phyloP scores from a whole-genome alignment of 1,140 invertebrate genomes.

The Platyscapa corneri region DNA sequence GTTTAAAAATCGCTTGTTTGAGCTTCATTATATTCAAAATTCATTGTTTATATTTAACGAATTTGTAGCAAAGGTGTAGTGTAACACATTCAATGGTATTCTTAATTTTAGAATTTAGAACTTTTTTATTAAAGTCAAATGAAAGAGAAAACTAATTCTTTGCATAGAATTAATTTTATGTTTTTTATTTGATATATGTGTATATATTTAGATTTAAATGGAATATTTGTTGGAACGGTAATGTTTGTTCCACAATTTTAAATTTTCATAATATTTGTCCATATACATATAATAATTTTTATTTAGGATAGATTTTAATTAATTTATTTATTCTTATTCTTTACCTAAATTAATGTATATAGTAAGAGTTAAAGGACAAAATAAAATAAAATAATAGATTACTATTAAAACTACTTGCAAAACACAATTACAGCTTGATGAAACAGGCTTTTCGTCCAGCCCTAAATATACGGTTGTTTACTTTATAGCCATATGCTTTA shows the following conservation, averaged over 20 bases:
- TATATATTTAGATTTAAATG: no score
- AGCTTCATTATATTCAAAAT: slow-evolving; percentile 43
- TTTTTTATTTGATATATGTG: no score
- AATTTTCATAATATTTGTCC: not conserved
- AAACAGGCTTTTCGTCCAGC: slow-evolving; percentile 3
- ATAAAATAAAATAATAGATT: not conserved
- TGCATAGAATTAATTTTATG: no score
- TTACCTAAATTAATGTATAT: not conserved
- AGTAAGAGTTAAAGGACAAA: not conserved
- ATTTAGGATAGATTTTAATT: not conserved
- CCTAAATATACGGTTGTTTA: not conserved
- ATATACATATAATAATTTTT: no score
- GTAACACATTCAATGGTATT: slow-evolving; percentile 9
- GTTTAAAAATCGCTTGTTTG: slow-evolving; percentile 36
- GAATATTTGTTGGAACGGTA: no score
- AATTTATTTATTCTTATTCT: not conserved
- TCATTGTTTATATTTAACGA: not conserved
- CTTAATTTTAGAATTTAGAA: slow-evolving; percentile 22
- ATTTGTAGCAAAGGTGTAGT: no score
- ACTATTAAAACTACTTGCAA: not conserved
- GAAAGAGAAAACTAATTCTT: no score
- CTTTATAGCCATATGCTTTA: not conserved
- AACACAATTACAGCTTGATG: slow-evolving; percentile 4
- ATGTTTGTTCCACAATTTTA: no score
- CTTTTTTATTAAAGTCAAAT: no score